phyloP scores from a whole-genome alignment of 2,888 invertebrate species.

The Horisme vitalbata region DNA sequence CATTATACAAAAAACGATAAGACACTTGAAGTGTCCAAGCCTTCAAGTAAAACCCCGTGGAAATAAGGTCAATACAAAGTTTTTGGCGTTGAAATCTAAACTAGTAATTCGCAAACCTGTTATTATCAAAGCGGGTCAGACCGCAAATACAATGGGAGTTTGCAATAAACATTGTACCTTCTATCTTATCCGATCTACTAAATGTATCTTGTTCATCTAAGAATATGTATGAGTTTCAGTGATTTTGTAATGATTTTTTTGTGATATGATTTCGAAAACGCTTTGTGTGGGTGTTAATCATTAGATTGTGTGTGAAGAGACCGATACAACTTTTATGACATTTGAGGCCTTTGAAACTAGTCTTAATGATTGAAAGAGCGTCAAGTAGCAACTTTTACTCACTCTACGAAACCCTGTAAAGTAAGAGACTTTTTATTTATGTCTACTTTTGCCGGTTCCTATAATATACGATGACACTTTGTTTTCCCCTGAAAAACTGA shows the following conservation, averaged over 20 bases:
- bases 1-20: no score
- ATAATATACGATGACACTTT: no score
- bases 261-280: conserved; percentile 2
- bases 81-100: conserved; percentile 14
- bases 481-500: no score
- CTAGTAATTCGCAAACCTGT: conserved; percentile 25
- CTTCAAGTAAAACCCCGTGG: conserved; percentile 17
- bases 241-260: conserved; percentile 19
- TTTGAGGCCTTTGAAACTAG: no score
- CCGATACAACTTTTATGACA: no score
- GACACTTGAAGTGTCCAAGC: no score
- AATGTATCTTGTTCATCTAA: conserved; percentile 28
- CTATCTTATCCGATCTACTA: conserved; percentile 29
- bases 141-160: conserved; percentile 26
- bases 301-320: no score
- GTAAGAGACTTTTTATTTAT: no score
- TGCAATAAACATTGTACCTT: conserved; percentile 24
- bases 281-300: not conserved
- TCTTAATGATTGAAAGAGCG: no score
- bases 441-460: no score
- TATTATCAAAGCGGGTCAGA: conserved; percentile 30
- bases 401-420: no score
- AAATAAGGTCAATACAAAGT: conserved; percentile 28
- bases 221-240: conserved; percentile 29
- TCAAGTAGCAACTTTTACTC: no score